Percentiles rank a stretch among this genome's conserved stretches.
phyloP scores from a whole-genome alignment of 2,888 invertebrate genomes.

The Ectemnius continuus region DNA sequence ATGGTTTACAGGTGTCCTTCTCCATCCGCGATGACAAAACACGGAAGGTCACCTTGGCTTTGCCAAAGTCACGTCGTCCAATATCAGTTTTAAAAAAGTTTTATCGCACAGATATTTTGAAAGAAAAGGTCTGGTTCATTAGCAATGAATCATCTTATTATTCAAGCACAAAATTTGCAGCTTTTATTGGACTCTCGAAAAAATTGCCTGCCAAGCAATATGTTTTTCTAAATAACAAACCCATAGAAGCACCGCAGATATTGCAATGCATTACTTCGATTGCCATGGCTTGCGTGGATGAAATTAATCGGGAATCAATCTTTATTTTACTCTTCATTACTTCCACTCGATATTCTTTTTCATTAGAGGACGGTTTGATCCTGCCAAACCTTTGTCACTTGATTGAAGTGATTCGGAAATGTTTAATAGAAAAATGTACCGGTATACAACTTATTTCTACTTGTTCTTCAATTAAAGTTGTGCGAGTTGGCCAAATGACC shows the following conservation, averaged over 20 bases:
- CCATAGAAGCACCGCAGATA: conserved; percentile 27
- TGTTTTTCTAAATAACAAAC: conserved; percentile 63
- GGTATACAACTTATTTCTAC: not conserved
- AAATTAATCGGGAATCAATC: not conserved
- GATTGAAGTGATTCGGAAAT: too few relatives aligned
- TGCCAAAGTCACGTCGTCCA: conserved; percentile 61
- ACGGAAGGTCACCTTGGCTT: conserved; percentile 79
- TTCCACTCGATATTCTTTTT: not conserved
- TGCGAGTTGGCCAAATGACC: not conserved
- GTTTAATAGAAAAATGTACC: not conserved
- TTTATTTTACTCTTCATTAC: not conserved
- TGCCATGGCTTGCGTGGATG: not conserved
- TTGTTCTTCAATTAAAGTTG: not conserved
- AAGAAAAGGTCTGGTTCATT: conserved; percentile 47
- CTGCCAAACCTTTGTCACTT: not conserved
- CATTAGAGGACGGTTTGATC: not conserved
- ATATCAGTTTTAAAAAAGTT: conserved; percentile 58
- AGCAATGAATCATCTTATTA: conserved; percentile 19
- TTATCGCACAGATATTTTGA: conserved; percentile 38
- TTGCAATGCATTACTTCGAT: not conserved
- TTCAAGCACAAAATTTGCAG: conserved; percentile 38
- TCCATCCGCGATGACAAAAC: conserved; percentile 84
- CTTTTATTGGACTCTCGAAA: conserved; percentile 59
- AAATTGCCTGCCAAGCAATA: conserved; percentile 32
- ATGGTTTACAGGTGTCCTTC: conserved; percentile 79